Percentiles rank a stretch among this genome's conserved stretches.
These are phyloP conservation scores for Tetraodon nigroviridis DNA, from an alignment of 2,113 vertebrate species.

Conservation along the genomic window DNA sequence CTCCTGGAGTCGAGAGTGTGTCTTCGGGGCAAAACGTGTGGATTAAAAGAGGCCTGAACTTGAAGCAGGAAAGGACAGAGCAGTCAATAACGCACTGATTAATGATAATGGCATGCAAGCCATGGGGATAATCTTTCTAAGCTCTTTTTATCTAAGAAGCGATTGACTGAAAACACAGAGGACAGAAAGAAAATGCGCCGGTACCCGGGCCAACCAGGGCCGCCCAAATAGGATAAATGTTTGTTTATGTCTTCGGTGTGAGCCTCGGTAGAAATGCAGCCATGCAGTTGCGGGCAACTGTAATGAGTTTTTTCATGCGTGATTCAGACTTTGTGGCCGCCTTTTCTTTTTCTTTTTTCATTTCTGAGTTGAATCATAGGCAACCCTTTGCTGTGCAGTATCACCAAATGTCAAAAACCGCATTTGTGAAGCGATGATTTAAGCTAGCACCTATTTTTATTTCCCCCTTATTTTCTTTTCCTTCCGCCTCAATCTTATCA, in stretches of 20 bases:
- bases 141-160: slow-evolving; percentile 80
- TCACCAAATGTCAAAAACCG: slow-evolving; percentile 20
- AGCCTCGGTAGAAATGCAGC: slow-evolving; percentile 30
- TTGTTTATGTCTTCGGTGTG: slow-evolving; percentile 41
- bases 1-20: slow-evolving; percentile 62
- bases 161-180: slow-evolving; percentile 72
- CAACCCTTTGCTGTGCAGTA: not conserved
- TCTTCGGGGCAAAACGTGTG: slow-evolving; percentile 72
- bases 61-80: slow-evolving; percentile 78
- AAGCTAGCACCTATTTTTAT: slow-evolving; percentile 27
- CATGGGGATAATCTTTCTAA: slow-evolving; percentile 82
- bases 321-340: slow-evolving; percentile 1
- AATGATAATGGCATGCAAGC: slow-evolving; percentile 83
- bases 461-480: slow-evolving; percentile 21
- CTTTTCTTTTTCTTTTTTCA: not conserved
- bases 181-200: slow-evolving; percentile 63
- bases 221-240: slow-evolving; percentile 53
- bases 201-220: slow-evolving; percentile 53
- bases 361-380: not conserved
- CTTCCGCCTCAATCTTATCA: slow-evolving; percentile 18
- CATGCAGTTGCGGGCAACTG: slow-evolving; percentile 6
- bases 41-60: slow-evolving; percentile 81
- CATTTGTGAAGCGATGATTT: slow-evolving; percentile 4
- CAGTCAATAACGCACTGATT: slow-evolving; percentile 86
- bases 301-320: slow-evolving; percentile 1